Conservation (phyloP, 2,113 vertebrate species). For the Solea solea region DNA sequence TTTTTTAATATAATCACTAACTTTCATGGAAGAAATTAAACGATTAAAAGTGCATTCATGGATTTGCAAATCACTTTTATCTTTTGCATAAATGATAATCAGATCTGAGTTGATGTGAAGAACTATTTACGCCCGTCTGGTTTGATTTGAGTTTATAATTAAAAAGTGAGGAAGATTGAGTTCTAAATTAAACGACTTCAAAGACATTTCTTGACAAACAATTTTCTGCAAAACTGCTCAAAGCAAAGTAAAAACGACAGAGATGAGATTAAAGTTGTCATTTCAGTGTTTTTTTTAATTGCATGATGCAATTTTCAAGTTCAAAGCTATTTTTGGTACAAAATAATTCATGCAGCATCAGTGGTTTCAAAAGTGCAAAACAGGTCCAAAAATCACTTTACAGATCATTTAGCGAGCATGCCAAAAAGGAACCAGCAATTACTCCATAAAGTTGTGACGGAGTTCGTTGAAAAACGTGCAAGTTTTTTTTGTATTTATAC, state of each 20-base stretch:
- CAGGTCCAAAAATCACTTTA: conserved; percentile 68
- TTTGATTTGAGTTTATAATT: background rate
- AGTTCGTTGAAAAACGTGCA: conserved; percentile 65
- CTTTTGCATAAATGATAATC: conserved; percentile 8
- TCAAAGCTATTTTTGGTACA: conserved; percentile 67
- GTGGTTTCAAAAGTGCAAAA: conserved; percentile 80
- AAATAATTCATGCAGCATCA: conserved; percentile 83
- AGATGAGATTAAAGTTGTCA: conserved; percentile 1
- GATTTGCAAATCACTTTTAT: conserved; percentile 14
- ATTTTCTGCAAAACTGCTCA: background rate
- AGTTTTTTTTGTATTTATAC: conserved; percentile 29
- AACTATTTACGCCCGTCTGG: background rate
- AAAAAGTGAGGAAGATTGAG: background rate
- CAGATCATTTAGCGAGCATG: conserved; percentile 74
- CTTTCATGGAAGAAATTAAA: background rate
- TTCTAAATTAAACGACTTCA: background rate
- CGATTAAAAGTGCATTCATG: background rate
- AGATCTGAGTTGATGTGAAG: background rate
- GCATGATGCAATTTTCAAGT: conserved; percentile 74
- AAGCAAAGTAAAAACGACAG: conserved; percentile 28
- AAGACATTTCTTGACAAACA: background rate
- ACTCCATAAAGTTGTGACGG: conserved; percentile 58
- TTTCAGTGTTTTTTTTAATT: conserved; percentile 64
- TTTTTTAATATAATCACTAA: too few relatives aligned
- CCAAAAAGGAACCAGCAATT: conserved; percentile 59